Conservation (phyloP, 30 jellyfish, hydroid and myxozoan species). For the Turritopsis rubra region DNA sequence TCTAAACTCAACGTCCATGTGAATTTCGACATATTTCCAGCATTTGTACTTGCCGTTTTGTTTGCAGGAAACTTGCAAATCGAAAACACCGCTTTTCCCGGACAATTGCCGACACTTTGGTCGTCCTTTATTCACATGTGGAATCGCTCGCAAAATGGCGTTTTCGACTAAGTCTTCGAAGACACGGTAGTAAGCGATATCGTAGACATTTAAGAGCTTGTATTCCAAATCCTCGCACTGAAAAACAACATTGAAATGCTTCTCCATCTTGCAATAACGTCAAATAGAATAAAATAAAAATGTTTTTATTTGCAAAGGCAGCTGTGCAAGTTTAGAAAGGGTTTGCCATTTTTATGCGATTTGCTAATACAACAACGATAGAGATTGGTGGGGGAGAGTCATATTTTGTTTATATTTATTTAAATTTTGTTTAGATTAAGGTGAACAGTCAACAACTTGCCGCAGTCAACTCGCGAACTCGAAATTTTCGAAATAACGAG, state of each 20-base stretch:
- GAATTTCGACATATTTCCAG: conserved; percentile 3
- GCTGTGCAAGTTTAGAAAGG: too few relatives aligned
- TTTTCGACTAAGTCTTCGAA: conserved; percentile 5
- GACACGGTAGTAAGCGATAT: background rate
- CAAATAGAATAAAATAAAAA: too few relatives aligned
- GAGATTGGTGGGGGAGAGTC: too few relatives aligned
- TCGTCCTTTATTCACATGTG: background rate
- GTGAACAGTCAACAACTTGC: too few relatives aligned
- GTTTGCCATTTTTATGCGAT: too few relatives aligned
- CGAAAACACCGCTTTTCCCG: background rate
- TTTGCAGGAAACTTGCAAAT: background rate
- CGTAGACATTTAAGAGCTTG: background rate
- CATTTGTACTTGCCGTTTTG: background rate
- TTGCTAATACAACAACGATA: too few relatives aligned
- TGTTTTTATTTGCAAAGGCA: too few relatives aligned
- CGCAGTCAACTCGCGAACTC: too few relatives aligned
- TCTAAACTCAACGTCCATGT: background rate
- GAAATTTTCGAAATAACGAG: too few relatives aligned
- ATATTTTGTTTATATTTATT: too few relatives aligned
- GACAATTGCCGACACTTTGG: background rate
- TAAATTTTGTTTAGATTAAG: too few relatives aligned
- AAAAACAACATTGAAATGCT: conserved; percentile 12
- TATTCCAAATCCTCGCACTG: conserved; percentile 4
- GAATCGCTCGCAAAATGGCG: background rate
- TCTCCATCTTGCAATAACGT: too few relatives aligned